These are phyloP conservation scores for Lophotis ruficrista DNA, from an alignment of 2,113 vertebrate genomes.

Conservation along the genomic window DNA sequence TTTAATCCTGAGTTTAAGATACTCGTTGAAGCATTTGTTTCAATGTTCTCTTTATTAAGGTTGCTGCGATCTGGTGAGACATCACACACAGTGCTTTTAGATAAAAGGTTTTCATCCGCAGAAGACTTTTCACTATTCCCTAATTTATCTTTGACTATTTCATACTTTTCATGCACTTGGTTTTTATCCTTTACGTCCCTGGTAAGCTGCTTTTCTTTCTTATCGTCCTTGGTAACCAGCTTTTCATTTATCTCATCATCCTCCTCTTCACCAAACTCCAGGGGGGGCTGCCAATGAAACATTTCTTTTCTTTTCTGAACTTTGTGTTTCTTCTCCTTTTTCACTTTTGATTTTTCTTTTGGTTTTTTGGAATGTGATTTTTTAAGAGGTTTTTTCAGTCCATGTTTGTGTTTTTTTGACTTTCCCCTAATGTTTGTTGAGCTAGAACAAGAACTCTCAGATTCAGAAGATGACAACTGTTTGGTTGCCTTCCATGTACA, in stretches of 20 bases:
- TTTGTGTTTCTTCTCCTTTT: slow-evolving; percentile 88
- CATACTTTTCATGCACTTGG: slow-evolving; percentile 20
- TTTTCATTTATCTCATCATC: slow-evolving; percentile 75
- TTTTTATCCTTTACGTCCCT: slow-evolving; percentile 36
- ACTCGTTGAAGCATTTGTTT: neutral
- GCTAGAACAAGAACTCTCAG: slow-evolving; percentile 59
- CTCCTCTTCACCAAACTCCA: slow-evolving; percentile 95
- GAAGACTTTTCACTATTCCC: neutral
- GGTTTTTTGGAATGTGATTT: slow-evolving; percentile 76
- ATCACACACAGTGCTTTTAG: neutral
- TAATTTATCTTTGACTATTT: neutral
- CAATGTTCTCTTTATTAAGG: slow-evolving; percentile 12
- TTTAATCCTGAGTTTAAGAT: slow-evolving; percentile 57
- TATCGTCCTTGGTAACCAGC: slow-evolving; percentile 27
- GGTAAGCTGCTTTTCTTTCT: slow-evolving; percentile 44
- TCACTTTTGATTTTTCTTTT: slow-evolving; percentile 83
- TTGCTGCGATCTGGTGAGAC: slow-evolving; percentile 2
- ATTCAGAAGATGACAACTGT: slow-evolving; percentile 36
- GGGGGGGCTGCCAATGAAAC: slow-evolving; percentile 95
- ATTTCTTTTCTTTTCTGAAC: slow-evolving; percentile 87
- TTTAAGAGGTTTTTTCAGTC: slow-evolving; percentile 74
- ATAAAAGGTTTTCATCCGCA: neutral
- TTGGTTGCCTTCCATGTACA: slow-evolving; percentile 19
- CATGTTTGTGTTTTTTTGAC: slow-evolving; percentile 82
- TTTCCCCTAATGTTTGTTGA: slow-evolving; percentile 70